A percentile compares a stretch with the other conserved stretches of the same genome.
These are phyloP conservation scores for Salarias fasciatus DNA, from an alignment of 2,797 vertebrate genomes.

Conservation along the genomic window DNA sequence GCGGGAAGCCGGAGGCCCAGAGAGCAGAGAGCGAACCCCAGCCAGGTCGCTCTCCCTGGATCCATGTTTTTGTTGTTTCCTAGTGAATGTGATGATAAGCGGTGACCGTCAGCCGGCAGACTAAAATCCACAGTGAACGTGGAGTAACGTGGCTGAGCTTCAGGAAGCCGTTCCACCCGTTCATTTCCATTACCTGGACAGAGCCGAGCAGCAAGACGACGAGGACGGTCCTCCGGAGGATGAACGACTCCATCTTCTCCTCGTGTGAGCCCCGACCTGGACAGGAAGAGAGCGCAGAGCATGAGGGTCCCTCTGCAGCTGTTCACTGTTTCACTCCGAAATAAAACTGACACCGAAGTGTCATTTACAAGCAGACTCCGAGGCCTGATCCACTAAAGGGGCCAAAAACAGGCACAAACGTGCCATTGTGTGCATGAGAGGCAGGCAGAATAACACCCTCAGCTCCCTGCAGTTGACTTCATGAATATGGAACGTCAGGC, in stretches of 20 bases:
- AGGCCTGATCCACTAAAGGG: too few relatives aligned
- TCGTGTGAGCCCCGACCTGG: conserved; percentile 59
- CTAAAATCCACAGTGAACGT: too few relatives aligned
- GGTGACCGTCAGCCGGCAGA: too few relatives aligned
- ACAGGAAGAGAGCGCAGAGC: neutral
- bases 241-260: conserved; percentile 60
- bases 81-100: neutral
- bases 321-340: neutral
- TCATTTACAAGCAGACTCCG: too few relatives aligned
- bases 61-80: too few relatives aligned
- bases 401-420: too few relatives aligned
- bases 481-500: too few relatives aligned
- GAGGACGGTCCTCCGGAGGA: conserved; percentile 73
- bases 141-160: too few relatives aligned
- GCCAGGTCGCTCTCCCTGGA: conserved; percentile 23
- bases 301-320: neutral
- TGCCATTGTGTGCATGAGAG: too few relatives aligned
- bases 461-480: too few relatives aligned
- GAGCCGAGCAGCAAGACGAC: conserved; percentile 62
- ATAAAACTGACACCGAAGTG: too few relatives aligned
- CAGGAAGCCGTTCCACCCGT: neutral
- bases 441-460: too few relatives aligned
- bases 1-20: neutral
- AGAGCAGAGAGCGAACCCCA: neutral
- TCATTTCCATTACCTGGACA: conserved; percentile 72